Percentiles rank a stretch among this genome's conserved stretches.
These are phyloP conservation scores for Tinea semifulvella DNA, from an alignment of 2,888 invertebrate species.

Conservation along the genomic window DNA sequence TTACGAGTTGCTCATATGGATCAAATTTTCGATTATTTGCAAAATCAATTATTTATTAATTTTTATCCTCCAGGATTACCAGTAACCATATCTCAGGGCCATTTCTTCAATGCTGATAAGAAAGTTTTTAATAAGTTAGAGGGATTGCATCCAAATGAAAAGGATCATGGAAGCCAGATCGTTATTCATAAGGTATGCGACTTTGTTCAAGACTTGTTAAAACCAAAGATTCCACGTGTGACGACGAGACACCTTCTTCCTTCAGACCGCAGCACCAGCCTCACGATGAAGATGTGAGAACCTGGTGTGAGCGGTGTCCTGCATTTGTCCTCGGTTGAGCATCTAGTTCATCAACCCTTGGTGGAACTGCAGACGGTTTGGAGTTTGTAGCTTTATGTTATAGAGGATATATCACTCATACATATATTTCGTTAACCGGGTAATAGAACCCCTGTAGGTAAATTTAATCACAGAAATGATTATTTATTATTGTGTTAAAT, in stretches of 20 bases:
- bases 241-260: background rate
- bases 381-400: too few species aligned
- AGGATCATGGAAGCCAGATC: constrained; percentile 1
- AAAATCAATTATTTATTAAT: too few species aligned
- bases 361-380: too few species aligned
- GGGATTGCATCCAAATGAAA: constrained; percentile 4
- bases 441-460: too few species aligned
- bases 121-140: background rate
- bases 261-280: background rate
- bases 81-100: background rate
- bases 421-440: too few species aligned
- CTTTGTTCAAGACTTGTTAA: too few species aligned
- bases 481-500: too few species aligned
- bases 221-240: background rate
- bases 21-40: too few species aligned
- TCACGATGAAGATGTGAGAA: background rate
- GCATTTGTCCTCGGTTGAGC: background rate
- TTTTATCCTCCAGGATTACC: constrained; percentile 4
- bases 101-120: background rate
- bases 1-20: too few species aligned
- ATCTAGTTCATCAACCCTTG: background rate
- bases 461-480: too few species aligned
- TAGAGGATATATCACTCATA: too few species aligned
- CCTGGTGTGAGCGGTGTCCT: background rate
- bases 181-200: constrained; percentile 5